Evolutionary conservation across 2,113 vertebrate species (phyloP).

Genomic region (Blennius ocellaris): DNA sequence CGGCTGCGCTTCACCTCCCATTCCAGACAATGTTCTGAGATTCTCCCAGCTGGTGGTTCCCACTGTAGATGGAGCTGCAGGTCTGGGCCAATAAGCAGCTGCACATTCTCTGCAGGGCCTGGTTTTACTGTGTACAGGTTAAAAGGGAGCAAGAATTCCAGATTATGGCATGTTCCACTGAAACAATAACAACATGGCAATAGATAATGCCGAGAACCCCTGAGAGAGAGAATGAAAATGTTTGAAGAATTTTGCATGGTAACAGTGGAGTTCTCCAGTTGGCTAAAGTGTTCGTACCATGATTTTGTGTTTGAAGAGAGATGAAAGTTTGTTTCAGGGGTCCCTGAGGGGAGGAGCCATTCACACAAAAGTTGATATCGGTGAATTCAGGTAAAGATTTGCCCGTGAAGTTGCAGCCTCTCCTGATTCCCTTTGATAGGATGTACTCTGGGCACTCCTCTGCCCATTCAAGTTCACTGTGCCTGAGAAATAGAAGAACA

Average conservation of each 20-base stretch:
- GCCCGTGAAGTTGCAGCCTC: constrained; percentile 82
- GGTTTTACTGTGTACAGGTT: constrained; percentile 80
- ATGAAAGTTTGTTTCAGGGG: constrained; percentile 75
- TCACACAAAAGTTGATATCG: constrained; percentile 89
- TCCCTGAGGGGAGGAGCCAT: constrained; percentile 78
- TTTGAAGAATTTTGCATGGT: no score
- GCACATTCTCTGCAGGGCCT: constrained; percentile 63
- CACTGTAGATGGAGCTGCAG: constrained; percentile 76
- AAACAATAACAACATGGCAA: not conserved
- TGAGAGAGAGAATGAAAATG: not conserved
- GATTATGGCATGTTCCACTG: not conserved
- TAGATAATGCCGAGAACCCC: fast-evolving
- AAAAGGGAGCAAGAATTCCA: not conserved
- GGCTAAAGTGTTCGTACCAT: constrained; percentile 75
- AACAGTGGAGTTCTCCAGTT: not conserved
- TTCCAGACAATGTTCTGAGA: constrained; percentile 84
- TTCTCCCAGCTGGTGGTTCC: constrained; percentile 72
- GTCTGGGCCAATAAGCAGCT: constrained; percentile 54
- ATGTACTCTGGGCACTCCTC: constrained; percentile 84
- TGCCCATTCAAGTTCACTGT: constrained; percentile 74
- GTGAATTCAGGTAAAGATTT: constrained; percentile 82
- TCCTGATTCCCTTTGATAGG: constrained; percentile 32
- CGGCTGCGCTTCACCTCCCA: constrained; percentile 83
- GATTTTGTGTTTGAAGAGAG: constrained; percentile 87
- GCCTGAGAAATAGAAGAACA: constrained; percentile 74